Evolutionary conservation across 2,113 vertebrate species (phyloP), one percentile per base, ranked within the genome.

Genomic region (Macaca nemestrina): DNA sequence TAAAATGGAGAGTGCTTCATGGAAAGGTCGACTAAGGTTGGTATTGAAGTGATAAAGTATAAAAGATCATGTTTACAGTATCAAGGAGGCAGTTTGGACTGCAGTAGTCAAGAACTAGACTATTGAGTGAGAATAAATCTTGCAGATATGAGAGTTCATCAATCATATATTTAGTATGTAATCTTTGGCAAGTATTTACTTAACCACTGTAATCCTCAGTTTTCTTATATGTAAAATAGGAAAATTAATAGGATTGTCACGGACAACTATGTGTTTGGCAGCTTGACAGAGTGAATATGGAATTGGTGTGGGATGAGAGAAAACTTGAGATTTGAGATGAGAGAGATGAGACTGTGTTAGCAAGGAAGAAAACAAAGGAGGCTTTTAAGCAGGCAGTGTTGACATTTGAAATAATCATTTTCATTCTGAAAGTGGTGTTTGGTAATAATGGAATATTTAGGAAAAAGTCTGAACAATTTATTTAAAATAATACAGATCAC

Each of bases 351-450:
- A 79, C 35, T 81, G 12, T 87, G 3, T 38, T 6, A 79, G 35
- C 22, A 48, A 67, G 13, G 38, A 17, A 22, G 17, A 8, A 50
- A 35, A 32, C 27, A 38, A 40, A 67, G 7, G 20, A 57, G 30
- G 17, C 7, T 83, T 84, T 79, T 73, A 88, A 90, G 45, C 5
- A 35, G 43, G 18, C 5, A 72, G 13, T 95, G n/a, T 72, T 90
- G 81, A 38, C 91, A 38, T 88, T 75, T 91, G 57, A 95, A 93
- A 64, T 30, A 50, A 12, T 81, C 72, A 18, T 68, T 73, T 95
- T 88, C 45, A 70, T 93, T 84, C 32, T 93, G 61, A 95, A 93
- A 91, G 45, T 20, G 93, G 13, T n/a, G 57, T 40, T 93, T 89
- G 45, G 43, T 83, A 72, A 82, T 23, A 86, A 80, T 85, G n/a